Evolutionary conservation across 2,113 vertebrate species (phyloP).

Genomic region (Oostethus manadensis): DNA sequence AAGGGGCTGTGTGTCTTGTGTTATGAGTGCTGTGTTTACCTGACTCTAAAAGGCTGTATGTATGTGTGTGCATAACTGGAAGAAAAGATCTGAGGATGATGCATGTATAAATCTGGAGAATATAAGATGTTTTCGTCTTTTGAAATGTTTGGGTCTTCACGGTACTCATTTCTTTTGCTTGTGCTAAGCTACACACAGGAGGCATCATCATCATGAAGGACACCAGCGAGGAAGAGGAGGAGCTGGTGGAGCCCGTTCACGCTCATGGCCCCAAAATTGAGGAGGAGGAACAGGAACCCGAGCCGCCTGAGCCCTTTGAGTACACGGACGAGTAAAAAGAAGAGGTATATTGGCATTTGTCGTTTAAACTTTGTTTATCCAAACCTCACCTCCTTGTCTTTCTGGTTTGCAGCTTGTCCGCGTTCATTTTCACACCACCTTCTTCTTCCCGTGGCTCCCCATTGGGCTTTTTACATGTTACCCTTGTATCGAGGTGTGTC

Average conservation of each 20-base stretch:
- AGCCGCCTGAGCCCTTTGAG: conserved; percentile 94
- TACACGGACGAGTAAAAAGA: conserved; percentile 91
- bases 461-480: conserved; percentile 65
- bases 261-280: conserved; percentile 97
- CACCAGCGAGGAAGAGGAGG: conserved; percentile 92
- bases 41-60: not conserved
- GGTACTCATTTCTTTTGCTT: not conserved
- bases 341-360: not conserved
- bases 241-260: conserved; percentile 94
- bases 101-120: not conserved
- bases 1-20: no score
- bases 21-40: no score
- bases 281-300: conserved; percentile 96
- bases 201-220: conserved; percentile 98
- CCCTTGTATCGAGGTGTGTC: conserved; percentile 59
- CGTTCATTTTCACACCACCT: conserved; percentile 22
- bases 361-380: not conserved
- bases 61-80: conserved; percentile 10
- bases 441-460: conserved; percentile 17
- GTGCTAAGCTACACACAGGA: conserved; percentile 84
- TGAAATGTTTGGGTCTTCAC: not conserved
- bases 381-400: not conserved
- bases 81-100: conserved; percentile 1
- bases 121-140: no score
- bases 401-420: conserved; percentile 16